Conservation (phyloP, 2,888 invertebrate species). For the Nemoura dubitans region DNA sequence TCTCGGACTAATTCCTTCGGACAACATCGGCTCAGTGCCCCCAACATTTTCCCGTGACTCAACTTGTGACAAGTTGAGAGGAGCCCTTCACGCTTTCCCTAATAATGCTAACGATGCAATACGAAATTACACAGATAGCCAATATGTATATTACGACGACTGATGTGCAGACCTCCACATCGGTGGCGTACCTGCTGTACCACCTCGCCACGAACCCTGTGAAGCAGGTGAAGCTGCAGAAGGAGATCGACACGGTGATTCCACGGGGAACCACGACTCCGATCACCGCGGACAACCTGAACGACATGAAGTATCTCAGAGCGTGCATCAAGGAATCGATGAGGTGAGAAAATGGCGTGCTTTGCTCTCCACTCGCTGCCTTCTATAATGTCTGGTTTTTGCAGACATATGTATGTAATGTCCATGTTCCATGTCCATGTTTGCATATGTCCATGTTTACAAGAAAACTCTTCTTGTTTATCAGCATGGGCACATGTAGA, state of each 20-base stretch:
- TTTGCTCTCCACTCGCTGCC: neutral
- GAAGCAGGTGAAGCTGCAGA: constrained; percentile 63
- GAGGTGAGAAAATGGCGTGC: constrained; percentile 41
- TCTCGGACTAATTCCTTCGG: no score
- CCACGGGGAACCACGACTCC: constrained; percentile 50
- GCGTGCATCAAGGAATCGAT: constrained; percentile 53
- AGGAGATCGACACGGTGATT: constrained; percentile 55
- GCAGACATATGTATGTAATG: neutral
- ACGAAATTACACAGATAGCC: no score
- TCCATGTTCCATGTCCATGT: no score
- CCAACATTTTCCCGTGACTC: no score
- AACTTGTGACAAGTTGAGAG: no score
- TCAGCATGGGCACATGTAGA: no score
- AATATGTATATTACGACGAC: no score
- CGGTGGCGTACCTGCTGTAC: constrained; percentile 62
- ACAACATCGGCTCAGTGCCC: no score
- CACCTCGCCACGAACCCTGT: constrained; percentile 65
- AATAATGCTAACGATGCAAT: no score
- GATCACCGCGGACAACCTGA: constrained; percentile 57
- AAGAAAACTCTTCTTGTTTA: no score
- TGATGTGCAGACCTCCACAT: constrained; percentile 55
- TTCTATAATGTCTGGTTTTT: no score
- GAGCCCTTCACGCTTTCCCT: no score
- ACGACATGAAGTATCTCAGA: constrained; percentile 58
- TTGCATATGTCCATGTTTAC: neutral